phyloP scores from a whole-genome alignment of 1,140 invertebrate species.

The Dufourea novaeangliae region DNA sequence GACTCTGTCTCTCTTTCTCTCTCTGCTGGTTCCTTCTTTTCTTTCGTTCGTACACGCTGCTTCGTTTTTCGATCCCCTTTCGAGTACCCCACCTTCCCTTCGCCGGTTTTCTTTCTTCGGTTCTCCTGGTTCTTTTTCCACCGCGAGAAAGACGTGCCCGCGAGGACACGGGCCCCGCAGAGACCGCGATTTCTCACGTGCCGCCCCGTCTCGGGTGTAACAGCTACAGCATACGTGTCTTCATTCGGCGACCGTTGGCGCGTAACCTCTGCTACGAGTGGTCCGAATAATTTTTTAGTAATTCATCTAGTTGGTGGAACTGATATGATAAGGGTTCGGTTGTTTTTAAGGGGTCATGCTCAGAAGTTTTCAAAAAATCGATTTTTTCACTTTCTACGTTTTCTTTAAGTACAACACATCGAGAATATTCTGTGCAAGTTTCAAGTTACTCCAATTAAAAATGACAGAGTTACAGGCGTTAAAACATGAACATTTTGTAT shows the following conservation, averaged over 20 bases:
- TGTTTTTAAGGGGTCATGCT: too few relatives aligned
- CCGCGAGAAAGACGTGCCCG: conserved; percentile 17
- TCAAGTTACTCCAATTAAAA: too few relatives aligned
- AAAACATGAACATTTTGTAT: too few relatives aligned
- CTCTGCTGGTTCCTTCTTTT: background rate
- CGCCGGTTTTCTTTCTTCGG: background rate
- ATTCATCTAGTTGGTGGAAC: too few relatives aligned
- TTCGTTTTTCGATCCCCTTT: conserved; percentile 17
- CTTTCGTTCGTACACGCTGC: conserved; percentile 6
- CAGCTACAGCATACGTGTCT: conserved; percentile 7
- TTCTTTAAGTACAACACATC: too few relatives aligned
- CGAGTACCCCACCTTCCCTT: conserved; percentile 17
- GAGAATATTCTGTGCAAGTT: too few relatives aligned
- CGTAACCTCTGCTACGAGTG: background rate
- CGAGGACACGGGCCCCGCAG: conserved; percentile 36
- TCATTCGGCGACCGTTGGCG: conserved; percentile 16
- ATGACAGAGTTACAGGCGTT: too few relatives aligned
- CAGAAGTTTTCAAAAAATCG: too few relatives aligned
- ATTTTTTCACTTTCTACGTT: too few relatives aligned
- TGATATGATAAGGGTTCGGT: too few relatives aligned
- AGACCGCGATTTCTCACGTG: conserved; percentile 50
- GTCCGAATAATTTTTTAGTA: too few relatives aligned
- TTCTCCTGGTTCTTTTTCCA: conserved; percentile 7
- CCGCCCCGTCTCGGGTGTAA: conserved; percentile 4
- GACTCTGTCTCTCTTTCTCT: conserved; percentile 42